These are phyloP conservation scores for Melangyna quadrimaculata DNA, from an alignment of 2,888 invertebrate species.

Conservation along the genomic window DNA sequence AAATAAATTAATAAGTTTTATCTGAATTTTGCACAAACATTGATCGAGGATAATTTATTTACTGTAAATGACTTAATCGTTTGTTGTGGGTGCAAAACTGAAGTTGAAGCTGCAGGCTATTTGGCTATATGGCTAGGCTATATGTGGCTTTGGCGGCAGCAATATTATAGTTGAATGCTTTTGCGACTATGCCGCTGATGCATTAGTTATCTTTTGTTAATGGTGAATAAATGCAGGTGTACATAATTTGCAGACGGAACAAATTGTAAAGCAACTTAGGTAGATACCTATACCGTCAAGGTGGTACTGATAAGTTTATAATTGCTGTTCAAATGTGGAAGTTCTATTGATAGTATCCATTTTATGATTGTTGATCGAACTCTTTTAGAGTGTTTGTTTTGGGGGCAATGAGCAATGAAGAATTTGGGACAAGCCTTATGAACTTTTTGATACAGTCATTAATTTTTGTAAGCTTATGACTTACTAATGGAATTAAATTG, in stretches of 20 bases:
- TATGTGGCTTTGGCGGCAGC: constrained; percentile 3
- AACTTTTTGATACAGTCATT: background rate
- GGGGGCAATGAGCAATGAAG: background rate
- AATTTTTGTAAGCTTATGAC: background rate
- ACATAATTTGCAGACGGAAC: background rate
- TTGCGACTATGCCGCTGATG: background rate
- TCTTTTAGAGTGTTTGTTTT: background rate
- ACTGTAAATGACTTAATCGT: constrained; percentile 58
- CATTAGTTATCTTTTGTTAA: background rate
- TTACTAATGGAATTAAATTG: background rate
- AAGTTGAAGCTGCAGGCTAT: background rate
- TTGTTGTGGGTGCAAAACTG: constrained; percentile 58
- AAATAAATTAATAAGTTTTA: constrained; percentile 43
- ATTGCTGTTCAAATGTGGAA: constrained; percentile 10
- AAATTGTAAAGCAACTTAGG: background rate
- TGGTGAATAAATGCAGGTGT: constrained; percentile 33
- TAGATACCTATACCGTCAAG: background rate
- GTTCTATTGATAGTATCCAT: background rate
- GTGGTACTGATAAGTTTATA: constrained; percentile 23
- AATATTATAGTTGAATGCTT: background rate
- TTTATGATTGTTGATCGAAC: background rate
- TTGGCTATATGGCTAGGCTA: too few relatives aligned
- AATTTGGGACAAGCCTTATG: background rate
- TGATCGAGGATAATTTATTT: constrained; percentile 60
- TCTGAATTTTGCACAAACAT: constrained; percentile 48